Evolutionary conservation across 2,888 invertebrate genomes (phyloP).

Genomic region (Operophtera brumata): DNA sequence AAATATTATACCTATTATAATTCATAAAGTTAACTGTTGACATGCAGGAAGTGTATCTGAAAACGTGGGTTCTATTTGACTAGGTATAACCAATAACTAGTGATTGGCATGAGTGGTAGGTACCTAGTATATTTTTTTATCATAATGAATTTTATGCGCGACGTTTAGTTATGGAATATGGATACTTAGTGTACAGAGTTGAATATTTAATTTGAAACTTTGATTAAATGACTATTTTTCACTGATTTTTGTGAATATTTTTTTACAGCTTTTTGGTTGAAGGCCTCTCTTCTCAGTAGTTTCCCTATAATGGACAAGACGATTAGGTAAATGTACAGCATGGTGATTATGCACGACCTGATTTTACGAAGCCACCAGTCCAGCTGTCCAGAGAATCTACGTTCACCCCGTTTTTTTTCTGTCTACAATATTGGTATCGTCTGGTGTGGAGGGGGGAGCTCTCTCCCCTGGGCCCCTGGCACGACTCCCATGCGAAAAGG

Average conservation of each 20-base stretch:
- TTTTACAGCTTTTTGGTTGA: not conserved
- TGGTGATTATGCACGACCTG: no score
- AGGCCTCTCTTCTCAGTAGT: not conserved
- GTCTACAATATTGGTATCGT: no score
- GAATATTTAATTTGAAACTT: conserved; percentile 47
- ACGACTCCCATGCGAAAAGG: no score
- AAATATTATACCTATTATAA: not conserved
- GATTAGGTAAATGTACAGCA: no score
- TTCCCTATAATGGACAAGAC: no score
- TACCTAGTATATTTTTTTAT: conserved; percentile 22
- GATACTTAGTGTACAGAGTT: conserved; percentile 46
- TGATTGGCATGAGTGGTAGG: conserved; percentile 22
- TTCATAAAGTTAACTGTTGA: not conserved
- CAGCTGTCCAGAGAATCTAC: no score
- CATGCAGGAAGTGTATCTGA: not conserved
- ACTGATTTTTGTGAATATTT: not conserved
- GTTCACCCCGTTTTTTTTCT: no score
- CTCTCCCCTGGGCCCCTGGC: no score
- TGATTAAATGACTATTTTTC: conserved; percentile 50
- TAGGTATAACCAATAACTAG: conserved; percentile 19
- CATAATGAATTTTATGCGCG: conserved; percentile 31
- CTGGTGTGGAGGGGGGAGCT: no score
- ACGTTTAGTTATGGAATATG: conserved; percentile 31
- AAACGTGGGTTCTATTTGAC: conserved; percentile 24
- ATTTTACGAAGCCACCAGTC: no score